phyloP scores from a whole-genome alignment of 1,140 invertebrate species.

The Episyrphus balteatus region DNA sequence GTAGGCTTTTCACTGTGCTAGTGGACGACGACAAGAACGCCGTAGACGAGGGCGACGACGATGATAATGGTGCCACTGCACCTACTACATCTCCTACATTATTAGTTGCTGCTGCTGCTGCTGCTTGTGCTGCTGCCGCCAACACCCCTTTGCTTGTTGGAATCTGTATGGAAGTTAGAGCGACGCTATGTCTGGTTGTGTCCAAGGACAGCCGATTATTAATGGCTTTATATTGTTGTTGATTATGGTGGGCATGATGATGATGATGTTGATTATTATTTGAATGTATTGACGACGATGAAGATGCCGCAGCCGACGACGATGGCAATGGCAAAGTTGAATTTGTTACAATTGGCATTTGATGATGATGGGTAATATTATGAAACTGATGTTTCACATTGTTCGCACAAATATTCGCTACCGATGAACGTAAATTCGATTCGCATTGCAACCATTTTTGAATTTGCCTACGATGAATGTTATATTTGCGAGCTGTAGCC shows the following conservation, averaged over 20 bases:
- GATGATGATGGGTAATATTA: conserved; percentile 12
- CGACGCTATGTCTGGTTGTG: conserved; percentile 16
- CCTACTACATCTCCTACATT: conserved; percentile 16
- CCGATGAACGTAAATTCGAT: conserved; percentile 55
- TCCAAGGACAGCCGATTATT: conserved; percentile 7
- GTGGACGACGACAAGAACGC: background rate
- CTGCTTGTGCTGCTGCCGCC: conserved; percentile 16
- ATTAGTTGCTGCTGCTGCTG: conserved; percentile 8
- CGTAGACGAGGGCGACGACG: conserved; percentile 9
- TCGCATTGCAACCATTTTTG: conserved; percentile 83
- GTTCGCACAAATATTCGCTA: conserved; percentile 40
- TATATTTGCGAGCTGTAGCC: conserved; percentile 75
- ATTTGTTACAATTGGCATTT: conserved; percentile 6
- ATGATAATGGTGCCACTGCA: conserved; percentile 30
- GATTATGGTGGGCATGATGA: conserved; percentile 14
- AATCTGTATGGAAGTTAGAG: conserved; percentile 15
- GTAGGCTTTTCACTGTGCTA: conserved; percentile 3
- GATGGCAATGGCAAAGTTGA: conserved; percentile 5
- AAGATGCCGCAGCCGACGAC: conserved; percentile 1
- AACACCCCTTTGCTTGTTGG: conserved; percentile 6
- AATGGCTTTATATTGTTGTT: background rate
- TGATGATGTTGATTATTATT: conserved; percentile 17
- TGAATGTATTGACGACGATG: conserved; percentile 10
- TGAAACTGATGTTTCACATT: conserved; percentile 15
- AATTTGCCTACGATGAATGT: conserved; percentile 73